Conservation (phyloP, 2,888 invertebrate species). For the Synergus gifuensis region DNA sequence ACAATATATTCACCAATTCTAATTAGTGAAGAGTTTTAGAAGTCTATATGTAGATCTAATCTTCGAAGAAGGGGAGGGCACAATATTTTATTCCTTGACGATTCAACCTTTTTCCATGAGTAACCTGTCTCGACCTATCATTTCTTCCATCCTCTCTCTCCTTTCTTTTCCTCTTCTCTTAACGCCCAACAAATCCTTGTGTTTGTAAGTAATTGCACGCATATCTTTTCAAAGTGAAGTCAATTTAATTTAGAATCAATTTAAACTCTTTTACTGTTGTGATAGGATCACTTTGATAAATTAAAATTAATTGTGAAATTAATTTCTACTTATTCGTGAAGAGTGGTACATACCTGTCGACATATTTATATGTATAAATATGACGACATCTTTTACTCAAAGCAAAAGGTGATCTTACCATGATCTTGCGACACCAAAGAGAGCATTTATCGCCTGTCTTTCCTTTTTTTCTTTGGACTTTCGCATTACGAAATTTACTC, state of each 20-base stretch:
- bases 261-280: not conserved
- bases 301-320: slow-evolving; percentile 32
- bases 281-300: slow-evolving; percentile 2
- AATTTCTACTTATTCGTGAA: slow-evolving; percentile 16
- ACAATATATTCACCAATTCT: not conserved
- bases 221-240: not conserved
- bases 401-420: slow-evolving; percentile 29
- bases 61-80: not conserved
- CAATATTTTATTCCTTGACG: slow-evolving; percentile 25
- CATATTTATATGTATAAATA: slow-evolving; percentile 22
- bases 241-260: slow-evolving; percentile 26
- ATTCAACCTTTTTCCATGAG: slow-evolving; percentile 38
- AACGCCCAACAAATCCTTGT: slow-evolving; percentile 35
- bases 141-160: slow-evolving; percentile 2
- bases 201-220: slow-evolving; percentile 25
- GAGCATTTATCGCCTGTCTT: slow-evolving; percentile 33
- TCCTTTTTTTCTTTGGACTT: slow-evolving; percentile 5
- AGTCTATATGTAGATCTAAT: not conserved
- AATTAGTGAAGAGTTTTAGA: not conserved
- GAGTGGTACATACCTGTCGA: slow-evolving; percentile 5
- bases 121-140: slow-evolving; percentile 17
- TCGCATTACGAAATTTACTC: slow-evolving; percentile 54
- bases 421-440: slow-evolving; percentile 29
- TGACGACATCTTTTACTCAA: slow-evolving; percentile 29
- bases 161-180: slow-evolving; percentile 37